phyloP scores from a whole-genome alignment of 1,140 invertebrate genomes.

The Drosophila serrata region DNA sequence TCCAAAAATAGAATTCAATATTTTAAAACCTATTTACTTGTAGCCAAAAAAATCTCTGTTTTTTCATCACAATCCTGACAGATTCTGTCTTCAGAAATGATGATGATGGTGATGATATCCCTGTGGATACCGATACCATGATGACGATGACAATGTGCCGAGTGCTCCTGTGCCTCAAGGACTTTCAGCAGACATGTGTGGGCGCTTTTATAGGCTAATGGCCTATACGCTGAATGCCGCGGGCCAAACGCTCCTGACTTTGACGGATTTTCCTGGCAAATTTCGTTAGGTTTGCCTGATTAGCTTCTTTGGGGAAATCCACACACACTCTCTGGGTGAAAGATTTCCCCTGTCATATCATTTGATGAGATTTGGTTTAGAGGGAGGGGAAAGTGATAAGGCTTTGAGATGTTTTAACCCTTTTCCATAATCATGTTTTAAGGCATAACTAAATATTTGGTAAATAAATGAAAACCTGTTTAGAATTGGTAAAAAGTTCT shows the following conservation, averaged over 20 bases:
- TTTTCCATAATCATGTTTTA: neutral
- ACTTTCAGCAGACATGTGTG: constrained; percentile 57
- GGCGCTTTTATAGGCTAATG: constrained; percentile 58
- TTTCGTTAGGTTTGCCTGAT: constrained; percentile 65
- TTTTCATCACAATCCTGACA: neutral
- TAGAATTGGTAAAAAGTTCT: no score
- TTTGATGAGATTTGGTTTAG: constrained; percentile 1
- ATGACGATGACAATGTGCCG: constrained; percentile 50
- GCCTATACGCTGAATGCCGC: constrained; percentile 43
- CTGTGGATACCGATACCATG: constrained; percentile 43
- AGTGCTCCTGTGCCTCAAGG: constrained; percentile 55
- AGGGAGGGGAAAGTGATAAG: neutral
- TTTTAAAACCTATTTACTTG: neutral
- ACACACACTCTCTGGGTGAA: neutral
- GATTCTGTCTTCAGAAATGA: constrained; percentile 31
- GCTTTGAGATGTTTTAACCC: neutral
- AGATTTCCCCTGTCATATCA: constrained; percentile 25
- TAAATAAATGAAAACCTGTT: no score
- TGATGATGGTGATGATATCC: constrained; percentile 55
- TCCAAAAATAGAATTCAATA: neutral
- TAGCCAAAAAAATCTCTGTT: constrained; percentile 1
- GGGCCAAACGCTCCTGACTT: constrained; percentile 63
- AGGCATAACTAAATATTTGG: neutral
- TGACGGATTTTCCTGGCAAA: constrained; percentile 61
- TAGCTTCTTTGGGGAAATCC: constrained; percentile 46